These are phyloP conservation scores for Balaenoptera acutorostrata DNA, from an alignment of 2,113 vertebrate species.

Conservation along the genomic window DNA sequence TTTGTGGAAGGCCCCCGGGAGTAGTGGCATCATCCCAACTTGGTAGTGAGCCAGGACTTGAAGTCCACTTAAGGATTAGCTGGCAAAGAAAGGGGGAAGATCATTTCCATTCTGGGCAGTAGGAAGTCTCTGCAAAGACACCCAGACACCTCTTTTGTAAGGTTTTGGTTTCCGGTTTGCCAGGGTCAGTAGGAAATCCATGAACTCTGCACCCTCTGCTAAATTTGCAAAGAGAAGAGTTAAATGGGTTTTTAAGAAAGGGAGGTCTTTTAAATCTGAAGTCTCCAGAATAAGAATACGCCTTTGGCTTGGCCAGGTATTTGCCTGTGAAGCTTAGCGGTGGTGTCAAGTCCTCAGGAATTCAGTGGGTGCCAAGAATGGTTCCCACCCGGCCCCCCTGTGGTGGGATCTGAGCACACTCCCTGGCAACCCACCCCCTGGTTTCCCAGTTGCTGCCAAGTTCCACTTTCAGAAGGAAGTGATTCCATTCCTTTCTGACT, in stretches of 20 bases:
- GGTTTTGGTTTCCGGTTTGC: neutral
- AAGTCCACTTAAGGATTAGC: neutral
- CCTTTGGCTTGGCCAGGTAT: neutral
- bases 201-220: neutral
- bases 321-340: neutral
- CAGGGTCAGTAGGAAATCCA: neutral
- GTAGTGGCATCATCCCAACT: neutral
- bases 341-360: neutral
- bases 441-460: constrained; percentile 19
- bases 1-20: neutral
- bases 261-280: neutral
- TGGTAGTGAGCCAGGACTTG: neutral
- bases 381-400: neutral
- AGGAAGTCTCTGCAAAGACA: neutral
- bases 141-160: neutral
- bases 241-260: neutral
- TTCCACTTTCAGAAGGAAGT: constrained; percentile 42
- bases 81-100: neutral
- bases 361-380: constrained; percentile 9
- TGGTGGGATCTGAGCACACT: constrained; percentile 15
- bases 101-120: neutral
- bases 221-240: neutral
- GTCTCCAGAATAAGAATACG: neutral
- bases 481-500: constrained; percentile 34
- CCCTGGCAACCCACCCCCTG: constrained; percentile 52